phyloP scores from a whole-genome alignment of 1,140 invertebrate genomes.

The Saccostrea cuccullata region DNA sequence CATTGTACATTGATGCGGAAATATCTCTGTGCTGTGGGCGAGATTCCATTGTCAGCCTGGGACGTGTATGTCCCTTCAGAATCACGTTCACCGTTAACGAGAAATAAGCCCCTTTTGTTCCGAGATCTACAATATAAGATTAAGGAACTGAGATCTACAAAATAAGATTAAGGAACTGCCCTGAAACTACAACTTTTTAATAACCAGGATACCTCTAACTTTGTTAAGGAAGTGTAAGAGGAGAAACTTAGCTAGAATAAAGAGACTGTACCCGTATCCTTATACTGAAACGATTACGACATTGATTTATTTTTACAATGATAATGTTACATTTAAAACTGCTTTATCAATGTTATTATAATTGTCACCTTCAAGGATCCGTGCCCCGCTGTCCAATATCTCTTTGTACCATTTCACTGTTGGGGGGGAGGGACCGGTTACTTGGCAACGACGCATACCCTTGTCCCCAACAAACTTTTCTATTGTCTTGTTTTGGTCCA shows the following conservation, averaged over 20 bases:
- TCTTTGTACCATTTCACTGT: constrained; percentile 2
- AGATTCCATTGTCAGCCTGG: background rate
- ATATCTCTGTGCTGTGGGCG: background rate
- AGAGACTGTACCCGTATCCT: too few species aligned
- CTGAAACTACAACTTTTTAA: too few species aligned
- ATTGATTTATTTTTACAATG: too few species aligned
- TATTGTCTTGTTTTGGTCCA: constrained; percentile 10
- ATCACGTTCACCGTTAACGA: background rate
- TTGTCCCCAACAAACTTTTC: background rate
- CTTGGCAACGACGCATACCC: background rate
- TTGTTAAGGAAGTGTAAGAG: too few species aligned
- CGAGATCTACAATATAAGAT: background rate
- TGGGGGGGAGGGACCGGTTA: background rate
- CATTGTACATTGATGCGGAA: constrained; percentile 8
- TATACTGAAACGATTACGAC: too few species aligned
- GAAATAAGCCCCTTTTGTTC: constrained; percentile 6
- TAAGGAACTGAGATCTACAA: too few species aligned
- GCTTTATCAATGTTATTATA: background rate
- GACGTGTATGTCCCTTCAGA: background rate
- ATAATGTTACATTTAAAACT: too few species aligned
- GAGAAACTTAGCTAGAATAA: too few species aligned
- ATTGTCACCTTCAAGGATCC: background rate
- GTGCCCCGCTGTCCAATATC: background rate
- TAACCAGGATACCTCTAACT: too few species aligned
- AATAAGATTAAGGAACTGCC: too few species aligned